These are phyloP conservation scores for Plutomurus gul DNA, from an alignment of 1,140 invertebrate species.

Conservation along the genomic window DNA sequence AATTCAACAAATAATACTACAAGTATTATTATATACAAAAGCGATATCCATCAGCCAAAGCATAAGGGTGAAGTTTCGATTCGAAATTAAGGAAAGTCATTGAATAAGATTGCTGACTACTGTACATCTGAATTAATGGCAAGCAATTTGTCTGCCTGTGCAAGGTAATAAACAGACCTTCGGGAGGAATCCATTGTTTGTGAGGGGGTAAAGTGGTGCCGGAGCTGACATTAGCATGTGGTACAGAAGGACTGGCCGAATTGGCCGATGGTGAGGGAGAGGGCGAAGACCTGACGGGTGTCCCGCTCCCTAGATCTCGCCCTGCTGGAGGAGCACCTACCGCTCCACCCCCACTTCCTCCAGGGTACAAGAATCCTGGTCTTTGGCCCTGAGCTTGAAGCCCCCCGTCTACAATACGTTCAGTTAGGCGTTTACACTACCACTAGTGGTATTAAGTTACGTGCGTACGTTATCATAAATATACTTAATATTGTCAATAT, in stretches of 20 bases:
- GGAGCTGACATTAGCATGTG: conserved; percentile 33
- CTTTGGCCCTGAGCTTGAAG: background rate
- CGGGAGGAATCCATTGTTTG: conserved; percentile 49
- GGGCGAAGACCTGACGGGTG: conserved; percentile 39
- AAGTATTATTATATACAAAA: too few species aligned
- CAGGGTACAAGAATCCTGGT: conserved; percentile 41
- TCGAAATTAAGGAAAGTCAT: conserved; percentile 39
- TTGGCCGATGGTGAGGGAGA: conserved; percentile 39
- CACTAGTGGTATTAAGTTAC: background rate
- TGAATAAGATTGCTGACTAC: conserved; percentile 34
- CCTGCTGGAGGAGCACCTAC: conserved; percentile 5
- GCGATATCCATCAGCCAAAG: too few species aligned
- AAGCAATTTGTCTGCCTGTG: background rate
- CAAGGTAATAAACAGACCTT: conserved; percentile 37
- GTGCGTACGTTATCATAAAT: too few species aligned
- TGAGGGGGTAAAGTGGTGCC: conserved; percentile 39
- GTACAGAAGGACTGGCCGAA: conserved; percentile 3
- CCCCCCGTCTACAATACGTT: conserved; percentile 7
- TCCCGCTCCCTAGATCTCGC: conserved; percentile 4
- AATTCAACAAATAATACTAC: too few species aligned
- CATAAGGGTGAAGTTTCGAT: background rate
- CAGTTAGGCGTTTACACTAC: conserved; percentile 28
- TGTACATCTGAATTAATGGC: conserved; percentile 28
- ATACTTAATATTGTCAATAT: too few species aligned
- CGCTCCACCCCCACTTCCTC: conserved; percentile 1